These are phyloP conservation scores for Clarias batrachus DNA, from an alignment of 2,113 vertebrate genomes.

Conservation along the genomic window DNA sequence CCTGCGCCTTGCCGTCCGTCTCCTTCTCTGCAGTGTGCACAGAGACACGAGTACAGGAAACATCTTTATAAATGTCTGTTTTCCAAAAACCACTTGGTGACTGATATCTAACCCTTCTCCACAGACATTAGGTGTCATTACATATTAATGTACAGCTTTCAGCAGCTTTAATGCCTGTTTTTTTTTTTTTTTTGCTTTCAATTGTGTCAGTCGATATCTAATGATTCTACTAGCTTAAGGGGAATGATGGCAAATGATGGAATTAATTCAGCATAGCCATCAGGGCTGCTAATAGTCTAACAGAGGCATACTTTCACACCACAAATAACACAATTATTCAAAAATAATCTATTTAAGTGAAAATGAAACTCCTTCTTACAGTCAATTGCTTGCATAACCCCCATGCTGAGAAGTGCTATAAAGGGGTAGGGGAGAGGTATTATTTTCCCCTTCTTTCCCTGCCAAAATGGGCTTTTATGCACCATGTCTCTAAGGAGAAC, in stretches of 20 bases:
- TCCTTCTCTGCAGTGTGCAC: slow-evolving; percentile 19
- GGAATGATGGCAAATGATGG: slow-evolving; percentile 1
- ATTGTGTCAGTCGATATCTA: slow-evolving; percentile 61
- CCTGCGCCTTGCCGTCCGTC: slow-evolving; percentile 10
- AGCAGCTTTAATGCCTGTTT: slow-evolving; percentile 56
- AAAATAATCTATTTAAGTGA: neutral
- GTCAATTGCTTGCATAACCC: neutral
- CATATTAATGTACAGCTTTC: slow-evolving; percentile 59
- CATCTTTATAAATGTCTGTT: slow-evolving; percentile 43
- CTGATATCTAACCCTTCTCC: slow-evolving; percentile 58
- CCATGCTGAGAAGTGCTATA: neutral
- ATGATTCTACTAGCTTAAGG: slow-evolving; percentile 59
- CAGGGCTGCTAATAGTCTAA: neutral
- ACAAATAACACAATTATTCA: slow-evolving; percentile 8
- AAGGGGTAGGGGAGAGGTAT: neutral
- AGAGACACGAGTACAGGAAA: slow-evolving; percentile 1
- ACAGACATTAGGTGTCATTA: slow-evolving; percentile 66
- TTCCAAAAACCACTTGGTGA: slow-evolving; percentile 50
- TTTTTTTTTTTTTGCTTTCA: slow-evolving; percentile 55
- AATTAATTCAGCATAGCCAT: neutral
- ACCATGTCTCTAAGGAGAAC: neutral
- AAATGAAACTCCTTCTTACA: neutral
- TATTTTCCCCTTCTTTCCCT: neutral
- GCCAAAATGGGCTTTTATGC: slow-evolving; percentile 21
- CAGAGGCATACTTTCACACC: neutral